Evolutionary conservation across 2,888 invertebrate species (phyloP), one percentile per base, ranked within the genome.

Genomic region (Acronicta alni): DNA sequence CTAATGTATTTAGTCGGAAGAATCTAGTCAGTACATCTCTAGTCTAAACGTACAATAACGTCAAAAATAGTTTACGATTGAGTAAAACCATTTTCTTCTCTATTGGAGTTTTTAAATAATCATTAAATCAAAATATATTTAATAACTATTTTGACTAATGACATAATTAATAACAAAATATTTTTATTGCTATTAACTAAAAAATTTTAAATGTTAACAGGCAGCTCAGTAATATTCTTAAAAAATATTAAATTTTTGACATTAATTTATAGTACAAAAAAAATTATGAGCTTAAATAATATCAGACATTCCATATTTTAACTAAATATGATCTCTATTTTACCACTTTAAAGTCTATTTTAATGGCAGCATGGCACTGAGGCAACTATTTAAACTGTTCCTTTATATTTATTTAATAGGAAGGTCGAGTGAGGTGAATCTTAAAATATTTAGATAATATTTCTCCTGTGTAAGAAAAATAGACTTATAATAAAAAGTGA

Each of bases 281-380:
- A 51, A 46, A 53, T 46, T 45, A 46, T 30, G 79, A 76, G 79
- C 76, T 78, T 76, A 56, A 35, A 42, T 4, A 53, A 35, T 59
- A 58, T 65, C 55, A 63, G 48, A 75, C 80, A 83, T 84, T 82
- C 82, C 81, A 77, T 12, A 4, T 68, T 61, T 64, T 58, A 49
- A 75, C 67, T 67, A 62, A 80, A 76, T 72, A 68, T 82, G 83
- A 87, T 86, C 86, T 86, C 86, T 83, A 76, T 75, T 67, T 46
- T 69, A 54, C 65, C 65, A 52, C 38, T 49, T 23, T 67, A 73
- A 75, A 78, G 58, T 75, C 64, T 80, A 79, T 77, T 79, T 78
- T 74, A 66, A 67, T 59, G 69, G 76, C 80, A 77, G 75, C 80
- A 71, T 54, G 52, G 53, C 57, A 66, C 49, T 42, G 43, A 75